Evolutionary conservation across 1,140 invertebrate genomes (phyloP), one percentile per base, ranked within the genome.

Genomic region (Zaprionus africanus): DNA sequence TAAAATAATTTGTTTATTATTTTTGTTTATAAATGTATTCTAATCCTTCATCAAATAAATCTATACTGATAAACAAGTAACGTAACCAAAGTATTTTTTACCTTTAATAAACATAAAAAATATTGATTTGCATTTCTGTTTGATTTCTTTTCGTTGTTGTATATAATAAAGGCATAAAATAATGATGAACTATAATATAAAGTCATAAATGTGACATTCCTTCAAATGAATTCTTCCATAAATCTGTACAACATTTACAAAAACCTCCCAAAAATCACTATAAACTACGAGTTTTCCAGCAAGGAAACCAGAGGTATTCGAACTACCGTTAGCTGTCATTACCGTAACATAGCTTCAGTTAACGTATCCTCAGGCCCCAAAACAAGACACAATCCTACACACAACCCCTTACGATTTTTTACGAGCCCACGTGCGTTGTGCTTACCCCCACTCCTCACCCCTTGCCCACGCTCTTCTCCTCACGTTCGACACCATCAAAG

Each of bases 361-460:
- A 63, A 63, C 46, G 28, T 43, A 28, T 13, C 34, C 57, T 46
- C 22, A 41, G 22, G 12, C 9, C 59, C 26, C 11, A 34, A 58
- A 58, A 56, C 41, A 36, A 59, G 61, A 51, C 61, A 76, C 65
- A 46, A 13, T 2, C 36, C 36, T 1, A 38, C 36, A 38, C n/a
- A 46, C 41, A 46, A 46, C 76, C 66, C 58, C 79, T 67, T 60
- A 69, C 26, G 49, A 77, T 53, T 72, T 80, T 86, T 82, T 82
- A 80, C 68, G 69, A 76, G 56, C 77, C 38, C 73, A 80, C 79
- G 66, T 80, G 60, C 60, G 49, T 57, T 67, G 80, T 74, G 65
- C 65, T 81, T 41, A 38, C 31, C 24, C 57, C 17, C 28, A 13
- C 19, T 22, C 0, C 22, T 41, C 17, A 19, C 41, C 34, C 19